Evolutionary conservation across 2,113 vertebrate species (phyloP).

Genomic region (Pogona vitticeps): DNA sequence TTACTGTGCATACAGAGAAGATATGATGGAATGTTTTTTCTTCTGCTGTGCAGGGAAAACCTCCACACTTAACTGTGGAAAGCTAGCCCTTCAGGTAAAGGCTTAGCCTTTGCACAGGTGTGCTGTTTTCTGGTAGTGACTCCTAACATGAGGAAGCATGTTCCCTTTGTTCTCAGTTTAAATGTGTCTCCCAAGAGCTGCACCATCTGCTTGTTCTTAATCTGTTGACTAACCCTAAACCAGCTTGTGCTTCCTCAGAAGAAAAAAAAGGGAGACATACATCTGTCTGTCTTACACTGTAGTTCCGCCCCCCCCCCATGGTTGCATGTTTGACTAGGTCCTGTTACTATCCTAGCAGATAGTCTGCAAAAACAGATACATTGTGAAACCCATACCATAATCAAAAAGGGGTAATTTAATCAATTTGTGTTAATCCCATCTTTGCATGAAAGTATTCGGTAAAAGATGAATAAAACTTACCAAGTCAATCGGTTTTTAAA

Average conservation of each 20-base stretch:
- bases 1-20: not conserved
- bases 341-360: not conserved
- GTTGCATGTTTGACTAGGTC: not conserved
- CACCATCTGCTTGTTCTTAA: not conserved
- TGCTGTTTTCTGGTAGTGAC: not conserved
- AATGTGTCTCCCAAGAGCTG: not conserved
- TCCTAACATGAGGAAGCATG: not conserved
- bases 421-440: not conserved
- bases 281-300: not conserved
- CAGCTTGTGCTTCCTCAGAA: not conserved
- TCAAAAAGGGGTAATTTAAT: not conserved
- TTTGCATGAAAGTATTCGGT: too few species aligned
- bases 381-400: not conserved
- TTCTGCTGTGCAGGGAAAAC: not conserved
- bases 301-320: too few species aligned
- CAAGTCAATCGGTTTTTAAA: not conserved
- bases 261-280: too few species aligned
- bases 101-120: not conserved
- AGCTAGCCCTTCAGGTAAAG: not conserved
- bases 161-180: not conserved
- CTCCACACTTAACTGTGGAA: not conserved
- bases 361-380: not conserved
- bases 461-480: not conserved
- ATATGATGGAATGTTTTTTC: not conserved
- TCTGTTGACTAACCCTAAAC: not conserved